Percentiles rank a stretch among this genome's conserved stretches.
phyloP scores from a whole-genome alignment of 2,888 invertebrate species.

The Drosophila ezoana region DNA sequence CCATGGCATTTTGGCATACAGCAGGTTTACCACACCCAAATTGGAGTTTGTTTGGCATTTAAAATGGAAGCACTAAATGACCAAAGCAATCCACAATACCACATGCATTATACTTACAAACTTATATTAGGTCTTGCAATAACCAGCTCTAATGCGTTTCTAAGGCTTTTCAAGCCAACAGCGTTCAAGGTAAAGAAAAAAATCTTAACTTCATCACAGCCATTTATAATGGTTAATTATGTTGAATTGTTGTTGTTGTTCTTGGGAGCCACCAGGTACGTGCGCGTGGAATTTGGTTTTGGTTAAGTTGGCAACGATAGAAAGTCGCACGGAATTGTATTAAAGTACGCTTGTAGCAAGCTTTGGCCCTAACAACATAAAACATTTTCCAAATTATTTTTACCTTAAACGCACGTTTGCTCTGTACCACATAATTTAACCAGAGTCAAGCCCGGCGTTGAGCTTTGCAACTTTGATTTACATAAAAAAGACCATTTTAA shows the following conservation, averaged over 20 bases:
- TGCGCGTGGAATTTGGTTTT: slow-evolving; percentile 16
- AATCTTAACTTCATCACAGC: slow-evolving; percentile 25
- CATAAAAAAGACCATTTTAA: slow-evolving; percentile 25
- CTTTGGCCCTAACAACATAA: not conserved
- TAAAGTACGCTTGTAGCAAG: slow-evolving; percentile 16
- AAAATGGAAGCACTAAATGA: slow-evolving; percentile 44
- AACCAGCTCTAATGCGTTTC: slow-evolving; percentile 1
- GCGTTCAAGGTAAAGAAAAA: slow-evolving; percentile 25
- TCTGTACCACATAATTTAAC: not conserved
- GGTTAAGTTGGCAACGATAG: slow-evolving; percentile 39
- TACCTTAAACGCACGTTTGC: not conserved
- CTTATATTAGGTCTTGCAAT: not conserved
- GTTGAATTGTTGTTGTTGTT: slow-evolving; percentile 21
- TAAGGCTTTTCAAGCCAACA: slow-evolving; percentile 4
- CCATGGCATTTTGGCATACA: slow-evolving; percentile 49
- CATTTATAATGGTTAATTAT: slow-evolving; percentile 47
- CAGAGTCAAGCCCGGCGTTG: not conserved
- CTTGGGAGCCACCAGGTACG: not conserved
- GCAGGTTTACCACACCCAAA: slow-evolving; percentile 55
- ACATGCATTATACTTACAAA: slow-evolving; percentile 4
- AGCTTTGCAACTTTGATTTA: slow-evolving; percentile 9
- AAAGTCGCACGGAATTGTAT: slow-evolving; percentile 45
- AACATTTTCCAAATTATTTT: not conserved
- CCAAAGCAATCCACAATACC: slow-evolving; percentile 19
- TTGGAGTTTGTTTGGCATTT: slow-evolving; percentile 52